Evolutionary conservation across 2,113 vertebrate genomes (phyloP).

Genomic region (Tetrao urogallus): DNA sequence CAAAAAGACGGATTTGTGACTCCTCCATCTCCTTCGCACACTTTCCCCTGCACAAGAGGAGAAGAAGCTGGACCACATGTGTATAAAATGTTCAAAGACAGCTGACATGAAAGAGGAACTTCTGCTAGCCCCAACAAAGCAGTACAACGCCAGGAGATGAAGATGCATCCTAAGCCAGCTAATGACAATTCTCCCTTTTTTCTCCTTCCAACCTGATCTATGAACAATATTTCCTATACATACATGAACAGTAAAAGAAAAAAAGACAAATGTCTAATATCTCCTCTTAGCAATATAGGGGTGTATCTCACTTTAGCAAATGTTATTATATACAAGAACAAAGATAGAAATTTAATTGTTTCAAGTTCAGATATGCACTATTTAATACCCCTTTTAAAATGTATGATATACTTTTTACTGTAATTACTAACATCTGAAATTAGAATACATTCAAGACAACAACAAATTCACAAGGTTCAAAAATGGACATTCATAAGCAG

Average conservation of each 20-base stretch:
- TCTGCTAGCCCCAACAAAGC: conserved; percentile 24
- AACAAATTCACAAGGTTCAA: neutral
- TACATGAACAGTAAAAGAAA: neutral
- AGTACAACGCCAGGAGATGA: neutral
- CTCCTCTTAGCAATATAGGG: neutral
- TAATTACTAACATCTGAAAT: neutral
- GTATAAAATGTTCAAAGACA: conserved; percentile 21
- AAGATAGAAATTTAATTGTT: neutral
- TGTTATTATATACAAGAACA: neutral
- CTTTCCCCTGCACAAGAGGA: conserved; percentile 7
- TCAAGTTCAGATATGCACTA: neutral
- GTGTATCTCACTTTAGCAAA: neutral
- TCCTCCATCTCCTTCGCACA: conserved; percentile 42
- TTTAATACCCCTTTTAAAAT: neutral
- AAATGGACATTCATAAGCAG: neutral
- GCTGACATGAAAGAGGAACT: conserved; percentile 33
- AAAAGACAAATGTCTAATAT: neutral
- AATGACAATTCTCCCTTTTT: neutral
- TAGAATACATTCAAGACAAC: neutral
- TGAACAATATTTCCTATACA: neutral
- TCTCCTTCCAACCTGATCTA: neutral
- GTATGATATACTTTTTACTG: fast-evolving
- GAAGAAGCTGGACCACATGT: conserved; percentile 1
- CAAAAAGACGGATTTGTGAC: conserved; percentile 3
- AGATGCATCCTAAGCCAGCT: neutral